A percentile compares a stretch with the other conserved stretches of the same genome.
Conservation (phyloP, 2,113 vertebrate species). For the Eptatretus burgeri region DNA sequence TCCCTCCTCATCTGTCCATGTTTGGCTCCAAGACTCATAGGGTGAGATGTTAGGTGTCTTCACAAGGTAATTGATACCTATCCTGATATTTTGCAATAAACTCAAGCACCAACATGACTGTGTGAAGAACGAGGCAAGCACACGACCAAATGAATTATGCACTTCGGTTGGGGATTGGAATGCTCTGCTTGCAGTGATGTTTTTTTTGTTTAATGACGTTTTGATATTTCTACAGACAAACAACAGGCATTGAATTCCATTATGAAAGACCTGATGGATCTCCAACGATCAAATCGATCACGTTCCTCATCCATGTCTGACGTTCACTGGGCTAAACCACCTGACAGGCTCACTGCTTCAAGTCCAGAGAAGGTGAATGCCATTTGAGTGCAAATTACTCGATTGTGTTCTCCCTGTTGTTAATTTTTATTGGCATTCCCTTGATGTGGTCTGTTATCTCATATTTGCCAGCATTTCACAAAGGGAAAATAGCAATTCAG, state of each 20-base stretch:
- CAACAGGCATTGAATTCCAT: slow-evolving; percentile 84
- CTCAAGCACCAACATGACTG: too few relatives aligned
- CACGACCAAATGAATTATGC: too few relatives aligned
- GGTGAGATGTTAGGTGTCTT: too few relatives aligned
- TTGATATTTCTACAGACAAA: slow-evolving; percentile 26
- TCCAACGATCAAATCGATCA: slow-evolving; percentile 22
- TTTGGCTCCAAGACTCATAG: too few relatives aligned
- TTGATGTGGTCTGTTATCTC: background rate
- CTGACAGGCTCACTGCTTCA: background rate
- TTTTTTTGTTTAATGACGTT: too few relatives aligned
- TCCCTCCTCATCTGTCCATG: too few relatives aligned
- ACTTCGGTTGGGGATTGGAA: too few relatives aligned
- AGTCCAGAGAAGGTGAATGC: background rate
- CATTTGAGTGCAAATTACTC: background rate
- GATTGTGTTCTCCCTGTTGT: background rate
- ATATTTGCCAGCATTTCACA: background rate
- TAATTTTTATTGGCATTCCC: background rate
- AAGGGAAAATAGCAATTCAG: background rate
- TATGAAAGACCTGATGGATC: slow-evolving; percentile 91
- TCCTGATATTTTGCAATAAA: too few relatives aligned
- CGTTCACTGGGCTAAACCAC: background rate
- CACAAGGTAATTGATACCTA: too few relatives aligned
- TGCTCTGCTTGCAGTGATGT: too few relatives aligned
- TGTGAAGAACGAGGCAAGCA: too few relatives aligned
- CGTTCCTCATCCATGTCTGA: slow-evolving; percentile 1